Base-by-base conservation (phyloP, 2,888 invertebrate genomes). In the Gibbula magus region DNA sequence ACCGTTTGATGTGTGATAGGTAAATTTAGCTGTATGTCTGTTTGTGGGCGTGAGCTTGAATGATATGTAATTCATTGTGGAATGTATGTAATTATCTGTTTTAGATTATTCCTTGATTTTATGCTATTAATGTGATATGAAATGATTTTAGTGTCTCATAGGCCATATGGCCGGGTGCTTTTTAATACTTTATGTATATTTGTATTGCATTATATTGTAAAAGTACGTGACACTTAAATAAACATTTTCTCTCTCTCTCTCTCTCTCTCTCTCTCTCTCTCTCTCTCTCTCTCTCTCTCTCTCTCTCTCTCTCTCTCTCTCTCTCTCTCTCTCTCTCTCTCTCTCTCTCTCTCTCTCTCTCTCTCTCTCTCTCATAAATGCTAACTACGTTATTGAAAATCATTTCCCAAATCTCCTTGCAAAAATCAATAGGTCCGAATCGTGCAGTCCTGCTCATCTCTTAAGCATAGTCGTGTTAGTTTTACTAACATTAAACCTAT, bases 221-320 rank as follows among this genome's bases (percentile, higher is more conserved):
- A n/a, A n/a, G n/a, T n/a, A n/a, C n/a, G n/a, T n/a, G n/a, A n/a
- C n/a, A n/a, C n/a, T n/a, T n/a, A n/a, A n/a, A n/a, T n/a, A n/a
- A n/a, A n/a, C 22, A 7, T 29, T 22, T 52, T 22, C 54, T 29
- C 52, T 52, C 25, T 52, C 75, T 75, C 53, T 52, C 53, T 75
- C 75, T 25, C 75, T 51, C 75, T 75, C 25, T 52, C 45, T 51
- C 22, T 29, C 53, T 29, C 29, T 29, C 53, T 52, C 52, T 25
- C 54, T 25, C 3, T 75, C 53, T 75, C 75, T 29, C 29, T 22
- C 51, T 61, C 10, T 25, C 61, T 45, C 8, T 75, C 75, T 52
- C 18, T 25, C 18, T 75, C 75, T 25, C 53, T 18, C 75, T 75
- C 53, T 29, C 75, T n/a, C 3, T 75, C 53, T 75, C 54, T 45